phyloP scores from a whole-genome alignment of 1,140 invertebrate genomes.

The Pissodes strobi region DNA sequence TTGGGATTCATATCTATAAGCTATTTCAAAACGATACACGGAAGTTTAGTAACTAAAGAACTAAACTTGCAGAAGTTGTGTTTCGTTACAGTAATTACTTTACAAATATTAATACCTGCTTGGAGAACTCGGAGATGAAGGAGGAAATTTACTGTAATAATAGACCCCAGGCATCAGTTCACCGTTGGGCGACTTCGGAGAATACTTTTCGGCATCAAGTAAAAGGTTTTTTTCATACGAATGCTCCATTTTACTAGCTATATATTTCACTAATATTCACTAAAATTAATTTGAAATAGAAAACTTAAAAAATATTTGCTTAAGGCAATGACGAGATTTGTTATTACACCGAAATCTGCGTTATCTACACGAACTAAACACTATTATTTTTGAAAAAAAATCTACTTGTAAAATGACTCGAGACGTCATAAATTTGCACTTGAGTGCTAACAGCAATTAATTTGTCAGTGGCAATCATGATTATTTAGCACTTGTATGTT shows the following conservation, averaged over 20 bases:
- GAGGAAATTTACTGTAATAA: slow-evolving; percentile 6
- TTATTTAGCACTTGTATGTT: slow-evolving; percentile 18
- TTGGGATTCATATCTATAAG: too few species aligned
- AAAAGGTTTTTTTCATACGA: slow-evolving; percentile 3
- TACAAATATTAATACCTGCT: too few species aligned
- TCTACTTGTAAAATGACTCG: slow-evolving; percentile 5
- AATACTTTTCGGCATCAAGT: slow-evolving; percentile 3
- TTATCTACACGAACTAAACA: slow-evolving; percentile 2
- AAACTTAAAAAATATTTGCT: too few species aligned
- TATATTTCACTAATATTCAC: too few species aligned
- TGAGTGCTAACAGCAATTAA: slow-evolving; percentile 33
- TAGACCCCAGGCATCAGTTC: slow-evolving; percentile 9
- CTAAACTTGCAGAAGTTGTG: too few species aligned
- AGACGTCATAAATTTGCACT: slow-evolving; percentile 32
- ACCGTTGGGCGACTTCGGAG: background rate
- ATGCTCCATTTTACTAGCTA: background rate
- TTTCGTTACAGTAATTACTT: too few species aligned
- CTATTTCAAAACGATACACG: too few species aligned
- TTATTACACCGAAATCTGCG: too few species aligned
- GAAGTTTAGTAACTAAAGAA: too few species aligned
- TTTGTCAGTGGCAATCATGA: slow-evolving; percentile 57
- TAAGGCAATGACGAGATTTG: too few species aligned
- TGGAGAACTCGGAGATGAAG: slow-evolving; percentile 5
- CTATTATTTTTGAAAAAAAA: slow-evolving; percentile 15
- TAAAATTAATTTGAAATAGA: too few species aligned